A percentile compares a stretch with the other conserved stretches of the same genome.
Evolutionary conservation across 2,797 vertebrate species (phyloP).

Genomic region (Luscinia megarhynchos): DNA sequence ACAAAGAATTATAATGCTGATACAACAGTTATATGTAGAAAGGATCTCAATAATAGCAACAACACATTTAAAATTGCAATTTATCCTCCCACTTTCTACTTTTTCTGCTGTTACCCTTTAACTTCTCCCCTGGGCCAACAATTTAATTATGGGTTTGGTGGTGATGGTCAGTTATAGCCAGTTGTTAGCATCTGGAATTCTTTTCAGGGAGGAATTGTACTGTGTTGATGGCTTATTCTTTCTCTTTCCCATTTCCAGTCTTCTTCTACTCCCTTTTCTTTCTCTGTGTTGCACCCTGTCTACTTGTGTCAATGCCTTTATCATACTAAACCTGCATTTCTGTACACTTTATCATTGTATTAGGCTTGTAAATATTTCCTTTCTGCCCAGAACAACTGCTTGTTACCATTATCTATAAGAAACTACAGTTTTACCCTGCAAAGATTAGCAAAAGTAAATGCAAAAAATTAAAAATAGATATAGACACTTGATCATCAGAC

Average conservation of each 20-base stretch:
- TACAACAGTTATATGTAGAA: neutral
- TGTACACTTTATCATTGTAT: too few relatives aligned
- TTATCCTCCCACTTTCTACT: neutral
- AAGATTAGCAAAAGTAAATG: neutral
- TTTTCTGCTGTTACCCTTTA: neutral
- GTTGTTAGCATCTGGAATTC: neutral
- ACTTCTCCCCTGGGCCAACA: neutral
- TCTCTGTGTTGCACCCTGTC: neutral
- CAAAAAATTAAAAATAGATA: neutral
- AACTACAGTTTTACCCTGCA: neutral
- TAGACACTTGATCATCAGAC: neutral
- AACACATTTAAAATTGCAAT: neutral
- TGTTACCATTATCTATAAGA: neutral
- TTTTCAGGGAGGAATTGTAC: neutral
- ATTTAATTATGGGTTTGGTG: neutral
- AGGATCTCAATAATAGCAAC: neutral
- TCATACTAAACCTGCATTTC: neutral
- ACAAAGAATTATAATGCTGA: neutral
- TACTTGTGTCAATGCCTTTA: rapidly evolving
- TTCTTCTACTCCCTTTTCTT: neutral
- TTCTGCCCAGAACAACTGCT: neutral
- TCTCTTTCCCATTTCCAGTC: neutral
- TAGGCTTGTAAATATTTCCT: neutral
- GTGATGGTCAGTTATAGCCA: too few relatives aligned
- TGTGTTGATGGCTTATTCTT: neutral